These are phyloP conservation scores for Acleris holmiana DNA, from an alignment of 2,888 invertebrate genomes.

Conservation along the genomic window DNA sequence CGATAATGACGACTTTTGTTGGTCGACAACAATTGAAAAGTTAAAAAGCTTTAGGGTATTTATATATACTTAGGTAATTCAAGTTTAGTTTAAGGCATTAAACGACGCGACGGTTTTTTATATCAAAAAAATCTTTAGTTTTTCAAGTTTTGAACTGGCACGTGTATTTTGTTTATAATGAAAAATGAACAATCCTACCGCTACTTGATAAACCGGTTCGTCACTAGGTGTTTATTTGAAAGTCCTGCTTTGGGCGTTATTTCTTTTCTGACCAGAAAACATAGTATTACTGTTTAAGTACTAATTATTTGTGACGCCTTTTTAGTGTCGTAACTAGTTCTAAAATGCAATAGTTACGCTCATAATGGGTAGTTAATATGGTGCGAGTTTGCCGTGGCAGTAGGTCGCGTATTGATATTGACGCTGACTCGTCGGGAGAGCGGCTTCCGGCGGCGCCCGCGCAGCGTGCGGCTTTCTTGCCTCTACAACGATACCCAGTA, in stretches of 20 bases:
- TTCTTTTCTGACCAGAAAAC: slow-evolving; percentile 31
- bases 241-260: slow-evolving; percentile 26
- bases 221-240: slow-evolving; percentile 7
- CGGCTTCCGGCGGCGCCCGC: slow-evolving; percentile 34
- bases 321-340: slow-evolving; percentile 13
- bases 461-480: slow-evolving; percentile 26
- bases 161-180: no score
- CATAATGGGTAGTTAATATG: slow-evolving; percentile 18
- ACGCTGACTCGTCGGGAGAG: slow-evolving; percentile 24
- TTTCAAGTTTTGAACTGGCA: no score
- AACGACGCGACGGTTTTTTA: background rate
- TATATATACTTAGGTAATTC: no score
- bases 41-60: no score
- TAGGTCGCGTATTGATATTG: slow-evolving; percentile 34
- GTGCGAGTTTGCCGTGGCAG: slow-evolving; percentile 6
- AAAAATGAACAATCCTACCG: no score
- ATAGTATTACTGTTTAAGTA: slow-evolving; percentile 27
- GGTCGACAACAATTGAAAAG: no score
- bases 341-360: slow-evolving; percentile 27
- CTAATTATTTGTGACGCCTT: slow-evolving; percentile 31
- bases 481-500: no score
- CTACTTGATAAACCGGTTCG: background rate
- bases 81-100: background rate
- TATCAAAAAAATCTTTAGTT: no score
- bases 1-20: no score